These are phyloP conservation scores for Cnemophilus loriae DNA, from an alignment of 2,113 vertebrate species.

Conservation along the genomic window DNA sequence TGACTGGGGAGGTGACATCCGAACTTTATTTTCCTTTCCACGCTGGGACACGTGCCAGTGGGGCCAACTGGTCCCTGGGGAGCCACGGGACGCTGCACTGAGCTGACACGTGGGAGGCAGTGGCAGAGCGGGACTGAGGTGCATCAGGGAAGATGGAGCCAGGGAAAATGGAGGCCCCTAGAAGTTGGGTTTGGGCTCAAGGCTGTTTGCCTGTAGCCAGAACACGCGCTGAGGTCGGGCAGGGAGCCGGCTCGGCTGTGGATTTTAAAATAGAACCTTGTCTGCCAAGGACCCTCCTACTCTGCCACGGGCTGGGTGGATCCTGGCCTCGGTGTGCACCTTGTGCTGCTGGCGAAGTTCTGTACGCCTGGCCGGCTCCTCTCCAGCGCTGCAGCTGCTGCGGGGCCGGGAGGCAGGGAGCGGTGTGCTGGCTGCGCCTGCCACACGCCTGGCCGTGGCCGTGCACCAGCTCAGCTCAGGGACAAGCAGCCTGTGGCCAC, in stretches of 20 bases:
- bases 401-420: background rate
- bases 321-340: background rate
- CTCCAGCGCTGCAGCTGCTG: background rate
- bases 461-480: background rate
- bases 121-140: accelerated
- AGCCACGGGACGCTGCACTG: accelerated
- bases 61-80: background rate
- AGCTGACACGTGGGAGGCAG: background rate
- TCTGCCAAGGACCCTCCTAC: slow-evolving; percentile 49
- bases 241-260: background rate
- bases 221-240: background rate
- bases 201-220: background rate
- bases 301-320: background rate
- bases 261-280: background rate
- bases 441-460: accelerated
- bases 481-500: background rate
- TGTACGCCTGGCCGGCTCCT: background rate
- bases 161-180: background rate
- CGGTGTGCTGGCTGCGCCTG: background rate
- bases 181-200: background rate
- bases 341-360: background rate
- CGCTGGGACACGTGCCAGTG: background rate
- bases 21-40: slow-evolving; percentile 52
- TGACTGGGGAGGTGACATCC: slow-evolving; percentile 43
- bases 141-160: accelerated